Base-by-base conservation (phyloP, 2,797 vertebrate species). In the Chloroceryle inda region DNA sequence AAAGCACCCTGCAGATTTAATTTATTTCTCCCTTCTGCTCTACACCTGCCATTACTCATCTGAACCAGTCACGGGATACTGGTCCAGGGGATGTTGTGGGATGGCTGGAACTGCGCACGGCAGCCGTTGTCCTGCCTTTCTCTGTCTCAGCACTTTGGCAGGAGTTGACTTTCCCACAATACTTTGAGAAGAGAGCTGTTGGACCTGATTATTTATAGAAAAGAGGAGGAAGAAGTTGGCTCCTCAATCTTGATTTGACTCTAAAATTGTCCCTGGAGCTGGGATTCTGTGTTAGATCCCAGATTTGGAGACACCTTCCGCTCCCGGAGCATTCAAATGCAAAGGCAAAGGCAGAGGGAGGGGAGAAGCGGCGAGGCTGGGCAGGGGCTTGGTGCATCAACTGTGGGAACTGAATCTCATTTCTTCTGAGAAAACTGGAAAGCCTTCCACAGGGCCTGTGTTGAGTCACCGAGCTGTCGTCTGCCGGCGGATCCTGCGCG, bases 211-310 rank as follows among this genome's bases (percentile, higher is more conserved):
- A 44, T 63, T 85, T 91, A 26, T 1, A 89, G 88, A 64, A 52
- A 55, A 79, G 45, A 89, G 71, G 84, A 92, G 52, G 76, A 75
- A 89, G 75, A 15, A 77, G 52, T 47, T 19, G 6, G 58, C 76
- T 83, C 68, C 13, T 1, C 58, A 38, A 31, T 61, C 90, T 93
- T 74, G 92, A 89, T 96, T 95, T 95, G 94, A 94, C 95, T 95
- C 94, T 92, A 26, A 95, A 92, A 94, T 92, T 68, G 84, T 80
- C 52, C 53, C 56, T 19, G 56, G 78, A 71, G 33, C 26, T 66
- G 92, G 61, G 75, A 85, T 91, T 74, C 56, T 0, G 0, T 27
- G 55, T 62, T 35, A 72, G 88, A 82, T 92, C 33, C 66, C 84
- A 82, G 67, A 24, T 50, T 33, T 45, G 78, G 75, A 92, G 69